phyloP scores from a whole-genome alignment of 2,797 vertebrate genomes.

The Megalops cyprinoides region DNA sequence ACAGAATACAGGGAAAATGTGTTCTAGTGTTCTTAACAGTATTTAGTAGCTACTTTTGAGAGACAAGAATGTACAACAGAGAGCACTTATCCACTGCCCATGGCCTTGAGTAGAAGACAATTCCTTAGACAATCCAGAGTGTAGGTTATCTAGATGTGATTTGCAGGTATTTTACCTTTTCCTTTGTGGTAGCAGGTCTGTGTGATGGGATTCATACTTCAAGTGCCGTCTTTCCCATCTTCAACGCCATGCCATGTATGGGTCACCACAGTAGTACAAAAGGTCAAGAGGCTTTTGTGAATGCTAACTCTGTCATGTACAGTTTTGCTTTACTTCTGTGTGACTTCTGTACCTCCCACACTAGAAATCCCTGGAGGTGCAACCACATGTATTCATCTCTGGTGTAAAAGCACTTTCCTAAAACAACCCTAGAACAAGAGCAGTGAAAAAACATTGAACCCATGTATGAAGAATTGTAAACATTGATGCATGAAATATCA shows the following conservation, averaged over 20 bases:
- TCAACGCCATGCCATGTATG: constrained; percentile 14
- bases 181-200: constrained; percentile 13
- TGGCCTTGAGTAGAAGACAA: constrained; percentile 71
- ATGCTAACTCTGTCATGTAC: background rate
- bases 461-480: constrained; percentile 8
- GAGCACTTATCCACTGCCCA: constrained; percentile 75
- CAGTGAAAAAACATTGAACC: constrained; percentile 14
- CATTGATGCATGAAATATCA: constrained; percentile 21
- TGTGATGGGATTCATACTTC: constrained; percentile 32
- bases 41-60: constrained; percentile 30
- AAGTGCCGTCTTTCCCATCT: constrained; percentile 22
- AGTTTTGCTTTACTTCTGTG: background rate
- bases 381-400: constrained; percentile 1
- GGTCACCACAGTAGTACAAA: constrained; percentile 11
- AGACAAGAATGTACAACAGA: constrained; percentile 54
- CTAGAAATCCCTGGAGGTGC: constrained; percentile 6
- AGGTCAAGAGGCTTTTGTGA: constrained; percentile 5
- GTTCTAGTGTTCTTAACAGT: constrained; percentile 34
- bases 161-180: constrained; percentile 22
- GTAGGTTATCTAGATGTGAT: constrained; percentile 70
- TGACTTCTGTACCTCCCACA: background rate
- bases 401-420: constrained; percentile 29
- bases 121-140: constrained; percentile 79
- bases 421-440: constrained; percentile 20
- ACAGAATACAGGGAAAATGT: constrained; percentile 23